Evolutionary conservation across 2,797 vertebrate genomes (phyloP), one percentile per base, ranked within the genome.

Genomic region (Myotis planiceps): DNA sequence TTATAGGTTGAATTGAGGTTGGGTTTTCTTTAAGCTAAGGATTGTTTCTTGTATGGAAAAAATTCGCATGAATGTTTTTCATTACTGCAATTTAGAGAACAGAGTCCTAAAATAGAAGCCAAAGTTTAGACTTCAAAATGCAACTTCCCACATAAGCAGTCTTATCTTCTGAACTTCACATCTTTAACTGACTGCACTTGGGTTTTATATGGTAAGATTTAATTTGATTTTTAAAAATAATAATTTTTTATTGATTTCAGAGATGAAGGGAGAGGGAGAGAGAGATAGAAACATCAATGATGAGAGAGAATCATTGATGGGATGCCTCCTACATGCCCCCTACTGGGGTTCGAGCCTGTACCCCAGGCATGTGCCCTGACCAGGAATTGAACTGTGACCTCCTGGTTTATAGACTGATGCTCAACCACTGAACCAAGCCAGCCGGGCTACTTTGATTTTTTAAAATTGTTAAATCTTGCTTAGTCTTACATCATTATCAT

Each of bases 141-240:
- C 53, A 80, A 6, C 39, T 83, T 94, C n/a, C 32, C 23, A 51
- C 45, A 39, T n/a, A 88, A 66, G 6, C 32, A 65, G 55, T 58
- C 55, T 90, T 85, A 84, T 39, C 19, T 58, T 90, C 14, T 29
- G 34, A 89, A 91, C 13, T 32, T 95, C 6, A 53, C 19, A 19
- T 66, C 39, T 88, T 96, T 90, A 60, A 89, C 90, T 86, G 69
- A 37, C n/a, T 89, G 79, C 60, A 74, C n/a, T 89, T 88, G 78
- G 23, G 15, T 78, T 87, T 93, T 45, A 65, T 90, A 5, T 37
- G 42, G 66, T 75, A 87, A 90, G 6, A 58, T 65, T 94, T 53
- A 53, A 42, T 63, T 69, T 42, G 51, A 51, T 72, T 65, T 84
- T 90, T 87, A 51, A 25, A 4, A 82, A 69, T 60, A 58, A 58